Conservation (phyloP, 2,113 vertebrate species). For the Gymnogyps californianus region DNA sequence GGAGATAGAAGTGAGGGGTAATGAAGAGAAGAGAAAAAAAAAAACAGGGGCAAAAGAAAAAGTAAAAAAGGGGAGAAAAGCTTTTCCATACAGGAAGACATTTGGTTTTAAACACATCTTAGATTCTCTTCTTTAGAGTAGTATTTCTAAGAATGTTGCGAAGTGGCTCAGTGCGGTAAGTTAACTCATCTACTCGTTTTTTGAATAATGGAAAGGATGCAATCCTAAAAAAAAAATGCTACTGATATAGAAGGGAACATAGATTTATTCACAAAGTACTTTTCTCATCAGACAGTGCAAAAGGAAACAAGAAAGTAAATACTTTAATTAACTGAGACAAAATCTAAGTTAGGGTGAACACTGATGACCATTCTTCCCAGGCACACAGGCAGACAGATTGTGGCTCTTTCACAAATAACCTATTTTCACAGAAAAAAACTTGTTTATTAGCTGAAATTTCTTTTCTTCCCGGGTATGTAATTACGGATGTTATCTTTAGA, state of each 20-base stretch:
- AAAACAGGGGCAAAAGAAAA: neutral
- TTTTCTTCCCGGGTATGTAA: neutral
- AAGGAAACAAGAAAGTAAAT: neutral
- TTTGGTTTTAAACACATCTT: neutral
- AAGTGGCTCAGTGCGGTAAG: neutral
- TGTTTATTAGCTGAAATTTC: slow-evolving; percentile 18
- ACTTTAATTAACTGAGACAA: neutral
- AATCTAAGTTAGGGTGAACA: neutral
- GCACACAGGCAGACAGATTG: neutral
- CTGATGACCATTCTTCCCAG: neutral
- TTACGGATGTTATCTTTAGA: slow-evolving; percentile 25
- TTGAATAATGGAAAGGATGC: neutral
- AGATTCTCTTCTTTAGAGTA: neutral
- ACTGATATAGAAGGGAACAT: neutral
- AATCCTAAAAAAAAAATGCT: neutral
- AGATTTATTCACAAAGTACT: neutral
- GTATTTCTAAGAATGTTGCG: neutral
- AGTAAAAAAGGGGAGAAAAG: neutral
- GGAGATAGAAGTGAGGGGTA: neutral
- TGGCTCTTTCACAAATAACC: slow-evolving; percentile 18
- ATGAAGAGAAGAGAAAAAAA: neutral
- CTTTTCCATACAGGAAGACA: neutral
- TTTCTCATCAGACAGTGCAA: neutral
- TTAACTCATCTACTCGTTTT: neutral
- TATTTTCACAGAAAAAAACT: neutral